Evolutionary conservation across 1,140 invertebrate species (phyloP), one percentile per base, ranked within the genome.

Genomic region (Euura saliciscinereae): DNA sequence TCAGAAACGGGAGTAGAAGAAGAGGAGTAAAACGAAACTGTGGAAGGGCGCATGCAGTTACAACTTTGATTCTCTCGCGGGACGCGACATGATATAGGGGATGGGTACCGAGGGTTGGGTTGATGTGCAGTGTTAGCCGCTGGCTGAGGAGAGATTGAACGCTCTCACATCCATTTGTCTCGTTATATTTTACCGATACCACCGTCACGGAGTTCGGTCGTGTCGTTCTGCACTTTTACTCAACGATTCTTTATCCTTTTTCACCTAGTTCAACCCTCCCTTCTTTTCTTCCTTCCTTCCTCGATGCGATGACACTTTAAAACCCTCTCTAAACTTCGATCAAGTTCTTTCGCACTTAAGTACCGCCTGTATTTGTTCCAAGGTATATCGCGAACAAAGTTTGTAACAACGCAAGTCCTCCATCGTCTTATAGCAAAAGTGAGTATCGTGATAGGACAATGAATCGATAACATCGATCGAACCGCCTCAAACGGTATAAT

Each of bases 141-240:
- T 72, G 70, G 74, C 71, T 74, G 43, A 44, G 28, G 66, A 67
- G 13, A 28, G 13, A 67, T 44, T 67, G 66, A 44, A 42, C 66
- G 67, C 73, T 80, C 78, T 77, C 76, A 81, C 78, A 82, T 80
- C 79, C 78, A 82, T 83, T 83, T 83, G 82, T 83, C 82, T 82
- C 77, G 75, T 83, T 83, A 82, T 78, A 83, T 78, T 82, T 82
- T 83, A 83, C 79, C 80, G 80, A 83, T 83, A 82, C 73, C 51
- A 71, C 43, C 71, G 66, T 69, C 71, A 59, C 51, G 51, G 51
- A 59, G 51, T 59, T 59, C 8, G 13, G 13, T 28, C 28, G 28
- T n/a, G 51, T 59, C 51, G 51, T 59, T n/a, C 8, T 59, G 8
- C 51, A 59, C 51, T 59, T 59, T 59, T n/a, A n/a, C 28, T 28